phyloP scores from a whole-genome alignment of 2,113 vertebrate species.

The Anoura caudifer region DNA sequence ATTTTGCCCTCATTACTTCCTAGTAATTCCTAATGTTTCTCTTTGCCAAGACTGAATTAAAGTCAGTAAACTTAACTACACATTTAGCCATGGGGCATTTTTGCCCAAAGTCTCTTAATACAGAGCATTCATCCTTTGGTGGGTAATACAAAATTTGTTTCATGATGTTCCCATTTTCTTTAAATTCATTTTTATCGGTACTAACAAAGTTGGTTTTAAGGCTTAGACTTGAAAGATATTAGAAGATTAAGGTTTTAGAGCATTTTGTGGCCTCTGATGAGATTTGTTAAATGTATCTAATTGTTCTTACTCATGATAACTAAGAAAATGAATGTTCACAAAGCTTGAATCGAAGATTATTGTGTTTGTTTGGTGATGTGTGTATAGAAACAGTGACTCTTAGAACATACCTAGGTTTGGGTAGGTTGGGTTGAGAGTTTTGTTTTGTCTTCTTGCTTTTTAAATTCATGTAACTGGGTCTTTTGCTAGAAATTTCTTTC shows the following conservation, averaged over 20 bases:
- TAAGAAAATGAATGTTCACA: not conserved
- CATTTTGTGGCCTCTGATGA: not conserved
- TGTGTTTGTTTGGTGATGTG: not conserved
- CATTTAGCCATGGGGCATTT: not conserved
- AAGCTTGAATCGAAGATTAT: not conserved
- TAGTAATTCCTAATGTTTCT: not conserved
- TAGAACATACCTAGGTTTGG: not conserved
- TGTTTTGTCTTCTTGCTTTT: not conserved
- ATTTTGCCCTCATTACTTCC: not conserved
- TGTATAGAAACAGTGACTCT: not conserved
- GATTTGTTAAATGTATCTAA: not conserved
- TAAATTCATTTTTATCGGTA: not conserved
- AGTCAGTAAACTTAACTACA: not conserved
- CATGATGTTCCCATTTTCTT: not conserved
- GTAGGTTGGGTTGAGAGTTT: not conserved
- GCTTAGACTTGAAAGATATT: not conserved
- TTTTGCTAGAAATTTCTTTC: constrained; percentile 41
- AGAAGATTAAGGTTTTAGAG: not conserved
- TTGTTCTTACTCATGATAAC: not conserved
- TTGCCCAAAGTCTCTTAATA: not conserved
- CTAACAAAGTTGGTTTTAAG: not conserved
- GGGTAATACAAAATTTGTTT: not conserved
- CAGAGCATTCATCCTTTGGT: not conserved
- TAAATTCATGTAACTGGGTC: not conserved
- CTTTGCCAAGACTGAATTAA: not conserved